These are phyloP conservation scores for Cryptoleucopteryx plumbea DNA, from an alignment of 2,113 vertebrate genomes.

Conservation along the genomic window DNA sequence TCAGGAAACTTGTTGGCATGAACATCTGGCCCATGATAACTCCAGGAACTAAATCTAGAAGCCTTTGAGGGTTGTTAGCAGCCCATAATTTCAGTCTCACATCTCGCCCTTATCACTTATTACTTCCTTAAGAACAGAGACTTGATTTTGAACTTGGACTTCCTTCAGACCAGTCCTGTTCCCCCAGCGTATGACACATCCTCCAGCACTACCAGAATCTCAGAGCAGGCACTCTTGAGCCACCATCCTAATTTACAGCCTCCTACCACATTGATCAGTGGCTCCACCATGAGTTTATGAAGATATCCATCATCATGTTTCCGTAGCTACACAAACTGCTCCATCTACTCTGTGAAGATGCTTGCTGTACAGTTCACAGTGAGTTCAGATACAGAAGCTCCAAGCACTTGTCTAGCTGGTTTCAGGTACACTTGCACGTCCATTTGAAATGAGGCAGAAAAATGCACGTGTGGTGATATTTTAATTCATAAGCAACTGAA, in stretches of 20 bases:
- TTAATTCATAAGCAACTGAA: background rate
- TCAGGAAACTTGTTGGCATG: conserved; percentile 37
- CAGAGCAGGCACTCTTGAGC: background rate
- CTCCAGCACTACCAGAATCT: background rate
- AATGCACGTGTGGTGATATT: background rate
- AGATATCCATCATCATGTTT: background rate
- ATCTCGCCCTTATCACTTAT: conserved; percentile 17
- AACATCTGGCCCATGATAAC: background rate
- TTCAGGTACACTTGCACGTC: background rate
- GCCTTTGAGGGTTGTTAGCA: conserved; percentile 7
- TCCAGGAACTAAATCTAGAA: conserved; percentile 16
- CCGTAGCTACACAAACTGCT: background rate
- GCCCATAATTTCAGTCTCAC: background rate
- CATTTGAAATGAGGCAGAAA: background rate
- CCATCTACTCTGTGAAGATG: background rate
- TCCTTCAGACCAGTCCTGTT: background rate
- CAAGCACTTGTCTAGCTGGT: background rate
- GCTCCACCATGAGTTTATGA: background rate
- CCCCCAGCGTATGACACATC: background rate
- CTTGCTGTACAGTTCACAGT: background rate
- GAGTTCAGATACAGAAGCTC: background rate
- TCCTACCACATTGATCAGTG: background rate
- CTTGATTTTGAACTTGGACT: background rate
- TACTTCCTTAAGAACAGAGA: conserved; percentile 21
- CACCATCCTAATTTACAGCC: background rate